phyloP scores from a whole-genome alignment of 2,113 vertebrate genomes.

The Dasyurus viverrinus region DNA sequence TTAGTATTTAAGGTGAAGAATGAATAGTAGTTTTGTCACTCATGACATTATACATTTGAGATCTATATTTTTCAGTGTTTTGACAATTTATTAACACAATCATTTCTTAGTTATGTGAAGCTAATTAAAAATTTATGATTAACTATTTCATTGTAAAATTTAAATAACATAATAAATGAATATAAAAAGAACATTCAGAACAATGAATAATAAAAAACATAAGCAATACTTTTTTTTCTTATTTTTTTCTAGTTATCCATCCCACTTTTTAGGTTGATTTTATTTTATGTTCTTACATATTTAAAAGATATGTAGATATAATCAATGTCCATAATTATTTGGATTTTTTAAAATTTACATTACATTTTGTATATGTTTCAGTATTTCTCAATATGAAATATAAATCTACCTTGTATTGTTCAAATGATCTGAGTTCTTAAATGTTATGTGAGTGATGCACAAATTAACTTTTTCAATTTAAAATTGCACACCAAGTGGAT shows the following conservation, averaged over 20 bases:
- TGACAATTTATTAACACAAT: not conserved
- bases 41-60: not conserved
- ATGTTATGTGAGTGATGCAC: not conserved
- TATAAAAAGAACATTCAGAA: not conserved
- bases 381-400: not conserved
- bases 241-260: not conserved
- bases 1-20: slow-evolving; percentile 47
- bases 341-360: not conserved
- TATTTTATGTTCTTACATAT: not conserved
- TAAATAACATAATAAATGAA: not conserved
- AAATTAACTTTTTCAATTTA: not conserved
- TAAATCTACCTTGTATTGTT: not conserved
- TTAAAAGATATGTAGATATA: not conserved
- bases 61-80: not conserved
- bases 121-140: not conserved
- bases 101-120: not conserved
- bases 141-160: not conserved
- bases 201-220: not conserved
- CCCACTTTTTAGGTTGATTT: not conserved
- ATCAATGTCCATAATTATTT: not conserved
- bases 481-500: not conserved
- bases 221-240: not conserved
- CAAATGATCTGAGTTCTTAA: not conserved
- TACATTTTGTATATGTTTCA: not conserved
- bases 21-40: slow-evolving; percentile 44